Evolutionary conservation across 2,113 vertebrate species (phyloP), one percentile per base, ranked within the genome.

Genomic region (Actenoides hombroni): DNA sequence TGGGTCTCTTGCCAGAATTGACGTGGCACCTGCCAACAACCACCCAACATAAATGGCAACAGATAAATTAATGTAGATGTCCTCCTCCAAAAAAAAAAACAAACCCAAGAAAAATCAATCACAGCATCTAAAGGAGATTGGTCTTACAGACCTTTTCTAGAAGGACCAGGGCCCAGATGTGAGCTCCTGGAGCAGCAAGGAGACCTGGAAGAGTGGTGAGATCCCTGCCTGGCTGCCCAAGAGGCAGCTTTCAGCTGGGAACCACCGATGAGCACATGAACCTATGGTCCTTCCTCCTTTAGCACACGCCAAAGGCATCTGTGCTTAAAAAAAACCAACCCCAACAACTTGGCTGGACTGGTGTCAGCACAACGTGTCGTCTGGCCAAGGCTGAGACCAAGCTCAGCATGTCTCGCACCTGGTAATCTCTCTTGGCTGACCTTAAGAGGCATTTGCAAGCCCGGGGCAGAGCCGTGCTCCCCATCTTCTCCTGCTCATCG

Each of bases 351-450:
- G 86, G 10, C 94, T 92, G 91, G 91, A 25, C 74, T 89, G 73
- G 60, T 70, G 92, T 90, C 94, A 96, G 87, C 93, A 78, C 77
- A 91, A 83, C 4, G 33, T 86, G 92, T 65, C 1, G 2, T 86
- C 90, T 86, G 79, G 42, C 87, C 92, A 56, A 53, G 86, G 70
- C 77, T 95, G 86, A 96, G 94, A 87, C 74, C 74, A 48, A 95
- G 93, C 93, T 95, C 94, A 92, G 86, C 10, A 0, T 0, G 65
- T 89, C 94, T 92, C 33, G 0, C 31, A 0, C 69, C 74, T 0
- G 2, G 51, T 97, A 95, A 96, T 95, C 94, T 89, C 91, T 29
- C 82, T 48, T 82, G 86, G 92, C 89, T 95, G 95, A 96, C 94
- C 95, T 96, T 35, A 86, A 68, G 77, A 1, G 21, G 95, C 81